Evolutionary conservation across 2,888 invertebrate genomes (phyloP).

Genomic region (Tetrapedia diversipes): DNA sequence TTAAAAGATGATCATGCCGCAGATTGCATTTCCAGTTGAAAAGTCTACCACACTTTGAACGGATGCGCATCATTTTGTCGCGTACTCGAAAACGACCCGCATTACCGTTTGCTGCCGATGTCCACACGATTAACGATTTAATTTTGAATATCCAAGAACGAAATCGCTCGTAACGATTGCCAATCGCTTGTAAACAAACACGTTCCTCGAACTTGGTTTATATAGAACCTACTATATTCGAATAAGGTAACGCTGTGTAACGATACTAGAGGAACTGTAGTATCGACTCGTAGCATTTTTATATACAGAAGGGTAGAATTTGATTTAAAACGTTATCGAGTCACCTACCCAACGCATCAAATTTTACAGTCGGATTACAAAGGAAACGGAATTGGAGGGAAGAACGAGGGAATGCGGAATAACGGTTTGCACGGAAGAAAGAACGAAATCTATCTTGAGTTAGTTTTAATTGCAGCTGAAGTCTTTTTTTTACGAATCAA

Average conservation of each 20-base stretch:
- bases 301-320: too few relatives aligned
- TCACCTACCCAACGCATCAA: too few relatives aligned
- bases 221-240: too few relatives aligned
- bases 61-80: conserved; percentile 39
- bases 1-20: conserved; percentile 61
- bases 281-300: too few relatives aligned
- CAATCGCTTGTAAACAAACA: too few relatives aligned
- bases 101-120: not conserved
- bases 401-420: not conserved
- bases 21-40: conserved; percentile 67
- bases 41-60: conserved; percentile 58
- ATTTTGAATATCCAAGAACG: not conserved
- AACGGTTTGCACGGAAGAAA: too few relatives aligned
- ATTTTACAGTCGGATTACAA: too few relatives aligned
- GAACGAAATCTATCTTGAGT: not conserved
- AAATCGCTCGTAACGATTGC: not conserved
- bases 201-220: too few relatives aligned
- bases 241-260: too few relatives aligned
- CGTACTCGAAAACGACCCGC: conserved; percentile 8
- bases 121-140: not conserved
- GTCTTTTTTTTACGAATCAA: not conserved
- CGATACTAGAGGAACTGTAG: too few relatives aligned
- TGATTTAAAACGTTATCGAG: too few relatives aligned
- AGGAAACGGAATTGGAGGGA: not conserved
- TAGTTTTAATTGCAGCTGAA: not conserved